Conservation (phyloP, 2,113 vertebrate genomes). For the Piprites chloris region DNA sequence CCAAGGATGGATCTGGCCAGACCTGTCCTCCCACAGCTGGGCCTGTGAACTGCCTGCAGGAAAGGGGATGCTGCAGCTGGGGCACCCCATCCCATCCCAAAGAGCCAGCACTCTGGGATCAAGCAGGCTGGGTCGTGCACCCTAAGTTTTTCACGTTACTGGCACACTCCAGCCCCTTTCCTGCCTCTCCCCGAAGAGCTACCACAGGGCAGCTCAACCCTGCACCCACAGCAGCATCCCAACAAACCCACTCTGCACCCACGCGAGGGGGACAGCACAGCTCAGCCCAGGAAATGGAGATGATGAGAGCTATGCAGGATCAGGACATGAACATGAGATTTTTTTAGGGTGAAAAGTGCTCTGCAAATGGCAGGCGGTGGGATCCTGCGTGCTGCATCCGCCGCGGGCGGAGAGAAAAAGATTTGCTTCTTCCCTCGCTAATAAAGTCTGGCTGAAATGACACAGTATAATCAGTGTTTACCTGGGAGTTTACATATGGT, state of each 20-base stretch:
- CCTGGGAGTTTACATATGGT: conserved; percentile 71
- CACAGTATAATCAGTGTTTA: conserved; percentile 72
- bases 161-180: not conserved
- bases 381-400: not conserved
- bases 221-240: not conserved
- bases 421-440: conserved; percentile 44
- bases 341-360: conserved; percentile 17
- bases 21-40: not conserved
- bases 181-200: not conserved
- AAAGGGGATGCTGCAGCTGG: not conserved
- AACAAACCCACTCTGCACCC: not conserved
- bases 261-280: accelerated
- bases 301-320: not conserved
- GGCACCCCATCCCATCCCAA: not conserved
- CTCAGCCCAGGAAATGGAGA: not conserved
- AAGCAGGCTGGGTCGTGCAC: accelerated
- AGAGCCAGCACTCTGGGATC: accelerated
- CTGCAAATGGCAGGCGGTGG: conserved; percentile 27
- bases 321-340: not conserved
- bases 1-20: not conserved
- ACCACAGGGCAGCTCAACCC: not conserved
- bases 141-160: not conserved
- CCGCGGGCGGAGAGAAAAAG: not conserved
- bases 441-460: conserved; percentile 68
- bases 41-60: not conserved